Conservation (phyloP, 2,888 invertebrate species). For the Gibbula magus region DNA sequence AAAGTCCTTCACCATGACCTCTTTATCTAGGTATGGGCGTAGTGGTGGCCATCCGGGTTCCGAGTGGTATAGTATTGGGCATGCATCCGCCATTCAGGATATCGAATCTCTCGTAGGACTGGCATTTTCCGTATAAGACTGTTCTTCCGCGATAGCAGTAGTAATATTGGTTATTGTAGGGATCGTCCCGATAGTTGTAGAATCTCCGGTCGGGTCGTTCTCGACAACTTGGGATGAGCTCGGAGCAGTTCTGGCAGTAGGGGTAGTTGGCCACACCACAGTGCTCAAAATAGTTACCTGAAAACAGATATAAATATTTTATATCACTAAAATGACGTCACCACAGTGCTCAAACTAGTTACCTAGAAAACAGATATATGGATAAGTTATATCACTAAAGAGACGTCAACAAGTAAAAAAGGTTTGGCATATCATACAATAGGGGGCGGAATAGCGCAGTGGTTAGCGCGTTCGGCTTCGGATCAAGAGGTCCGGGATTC, state of each 20-base stretch:
- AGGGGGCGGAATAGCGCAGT: too few relatives aligned
- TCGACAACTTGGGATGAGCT: conserved; percentile 1
- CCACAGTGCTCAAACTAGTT: background rate
- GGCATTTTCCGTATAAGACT: background rate
- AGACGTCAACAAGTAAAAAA: too few relatives aligned
- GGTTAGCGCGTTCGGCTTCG: too few relatives aligned
- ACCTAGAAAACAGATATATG: background rate
- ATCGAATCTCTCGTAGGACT: background rate
- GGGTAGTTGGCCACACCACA: background rate
- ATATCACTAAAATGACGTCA: background rate
- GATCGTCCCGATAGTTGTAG: background rate
- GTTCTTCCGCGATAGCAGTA: background rate
- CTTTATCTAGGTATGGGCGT: too few relatives aligned
- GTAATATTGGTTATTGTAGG: background rate
- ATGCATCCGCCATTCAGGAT: background rate
- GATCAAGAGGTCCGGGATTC: too few relatives aligned
- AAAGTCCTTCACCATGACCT: too few relatives aligned
- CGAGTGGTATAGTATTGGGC: background rate
- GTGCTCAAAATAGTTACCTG: conserved; percentile 23
- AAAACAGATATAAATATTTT: background rate
- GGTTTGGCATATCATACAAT: too few relatives aligned
- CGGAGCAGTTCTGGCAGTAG: background rate
- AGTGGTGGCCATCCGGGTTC: too few relatives aligned
- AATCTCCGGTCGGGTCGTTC: background rate
- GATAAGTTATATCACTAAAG: too few relatives aligned